A percentile compares a stretch with the other conserved stretches of the same genome.
Evolutionary conservation across 1,140 invertebrate genomes (phyloP).

Genomic region (Thalassaphorura encarpata): DNA sequence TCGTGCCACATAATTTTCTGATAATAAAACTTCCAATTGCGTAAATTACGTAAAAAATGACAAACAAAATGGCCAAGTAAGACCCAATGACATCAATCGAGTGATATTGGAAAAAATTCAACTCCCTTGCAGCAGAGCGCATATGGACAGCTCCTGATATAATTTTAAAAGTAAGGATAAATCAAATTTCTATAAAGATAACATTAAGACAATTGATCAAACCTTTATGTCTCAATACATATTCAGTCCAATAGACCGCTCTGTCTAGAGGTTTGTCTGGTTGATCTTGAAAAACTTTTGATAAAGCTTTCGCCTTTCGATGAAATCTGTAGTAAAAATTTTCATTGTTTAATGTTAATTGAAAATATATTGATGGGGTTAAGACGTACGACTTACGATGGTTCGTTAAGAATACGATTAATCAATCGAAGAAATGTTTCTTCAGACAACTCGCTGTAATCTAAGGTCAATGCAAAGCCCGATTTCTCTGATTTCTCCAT

Average conservation of each 20-base stretch:
- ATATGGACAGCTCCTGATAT: constrained; percentile 30
- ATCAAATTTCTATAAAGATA: not conserved
- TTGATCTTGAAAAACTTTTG: constrained; percentile 26
- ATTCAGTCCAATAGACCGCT: constrained; percentile 35
- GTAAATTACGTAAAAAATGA: not conserved
- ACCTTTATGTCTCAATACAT: constrained; percentile 33
- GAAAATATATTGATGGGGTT: too few relatives aligned
- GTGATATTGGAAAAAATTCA: constrained; percentile 32
- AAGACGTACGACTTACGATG: constrained; percentile 15
- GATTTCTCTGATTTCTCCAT: constrained; percentile 20
- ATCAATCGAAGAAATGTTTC: constrained; percentile 30
- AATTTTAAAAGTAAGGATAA: not conserved
- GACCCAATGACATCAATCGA: constrained; percentile 32
- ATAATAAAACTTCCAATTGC: too few relatives aligned
- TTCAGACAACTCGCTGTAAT: constrained; percentile 22
- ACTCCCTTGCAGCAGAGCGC: constrained; percentile 11
- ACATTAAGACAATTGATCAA: too few relatives aligned
- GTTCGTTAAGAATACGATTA: constrained; percentile 10
- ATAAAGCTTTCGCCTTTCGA: constrained; percentile 12
- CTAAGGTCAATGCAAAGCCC: constrained; percentile 31
- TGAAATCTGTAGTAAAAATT: constrained; percentile 12
- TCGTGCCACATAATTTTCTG: too few relatives aligned
- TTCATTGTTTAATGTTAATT: not conserved
- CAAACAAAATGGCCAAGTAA: not conserved
- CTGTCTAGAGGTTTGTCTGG: constrained; percentile 27